Percentiles rank a stretch among this genome's conserved stretches.
phyloP scores from a whole-genome alignment of 2,797 vertebrate genomes.

The Acropternis orthonyx region DNA sequence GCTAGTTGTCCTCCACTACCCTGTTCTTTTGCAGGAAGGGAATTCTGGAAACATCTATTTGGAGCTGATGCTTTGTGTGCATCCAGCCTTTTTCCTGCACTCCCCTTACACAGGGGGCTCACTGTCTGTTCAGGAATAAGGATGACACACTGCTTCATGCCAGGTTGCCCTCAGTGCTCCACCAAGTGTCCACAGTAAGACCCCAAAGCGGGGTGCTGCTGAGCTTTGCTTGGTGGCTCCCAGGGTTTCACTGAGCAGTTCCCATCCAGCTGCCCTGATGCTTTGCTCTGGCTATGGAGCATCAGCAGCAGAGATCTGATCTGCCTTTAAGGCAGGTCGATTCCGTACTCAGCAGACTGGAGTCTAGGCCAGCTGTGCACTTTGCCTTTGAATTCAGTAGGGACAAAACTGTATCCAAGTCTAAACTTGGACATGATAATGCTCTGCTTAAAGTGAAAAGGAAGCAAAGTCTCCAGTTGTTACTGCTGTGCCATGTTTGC shows the following conservation, averaged over 20 bases:
- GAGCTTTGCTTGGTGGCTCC: accelerated
- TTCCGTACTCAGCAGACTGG: not conserved
- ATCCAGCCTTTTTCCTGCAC: not conserved
- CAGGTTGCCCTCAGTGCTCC: not conserved
- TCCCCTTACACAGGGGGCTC: not conserved
- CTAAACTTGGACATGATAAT: not conserved
- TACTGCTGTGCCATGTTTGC: not conserved
- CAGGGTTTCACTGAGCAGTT: not conserved
- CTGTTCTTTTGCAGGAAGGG: not conserved
- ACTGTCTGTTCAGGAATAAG: accelerated
- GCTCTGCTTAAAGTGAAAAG: not conserved
- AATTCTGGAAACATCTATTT: not conserved
- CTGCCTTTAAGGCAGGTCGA: not conserved
- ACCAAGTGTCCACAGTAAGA: not conserved
- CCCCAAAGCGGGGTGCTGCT: not conserved
- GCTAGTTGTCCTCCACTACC: not conserved
- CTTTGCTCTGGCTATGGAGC: not conserved
- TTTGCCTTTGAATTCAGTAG: not conserved
- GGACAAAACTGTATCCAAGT: not conserved
- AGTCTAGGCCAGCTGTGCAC: not conserved
- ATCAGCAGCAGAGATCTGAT: not conserved
- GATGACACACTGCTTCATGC: accelerated
- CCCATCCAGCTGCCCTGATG: not conserved
- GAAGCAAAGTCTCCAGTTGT: not conserved
- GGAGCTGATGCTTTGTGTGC: not conserved